A percentile compares a stretch with the other conserved stretches of the same genome.
These are phyloP conservation scores for Sminthopsis crassicaudata DNA, from an alignment of 2,113 vertebrate genomes.

Conservation along the genomic window DNA sequence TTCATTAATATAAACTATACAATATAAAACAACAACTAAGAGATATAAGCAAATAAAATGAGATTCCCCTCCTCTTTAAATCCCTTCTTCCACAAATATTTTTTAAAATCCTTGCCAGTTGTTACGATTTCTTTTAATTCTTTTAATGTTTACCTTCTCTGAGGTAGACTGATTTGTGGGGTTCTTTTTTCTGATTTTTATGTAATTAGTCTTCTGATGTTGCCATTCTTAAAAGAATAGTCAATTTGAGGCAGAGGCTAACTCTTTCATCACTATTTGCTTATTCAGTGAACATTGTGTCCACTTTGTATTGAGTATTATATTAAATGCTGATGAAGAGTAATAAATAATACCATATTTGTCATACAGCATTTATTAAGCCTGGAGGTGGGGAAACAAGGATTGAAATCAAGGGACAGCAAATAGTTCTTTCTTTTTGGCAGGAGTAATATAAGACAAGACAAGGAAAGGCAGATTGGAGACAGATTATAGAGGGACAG, in stretches of 20 bases:
- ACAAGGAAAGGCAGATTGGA: not conserved
- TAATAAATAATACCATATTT: not conserved
- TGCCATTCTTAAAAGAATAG: not conserved
- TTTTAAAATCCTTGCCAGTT: not conserved
- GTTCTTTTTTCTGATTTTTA: too few relatives aligned
- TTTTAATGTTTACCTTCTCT: not conserved
- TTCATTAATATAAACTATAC: not conserved
- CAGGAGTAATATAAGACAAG: not conserved
- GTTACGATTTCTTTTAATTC: not conserved
- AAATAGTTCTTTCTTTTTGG: not conserved
- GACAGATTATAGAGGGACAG: not conserved
- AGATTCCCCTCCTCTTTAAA: not conserved
- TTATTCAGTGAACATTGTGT: not conserved
- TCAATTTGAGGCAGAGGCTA: not conserved
- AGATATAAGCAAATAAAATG: not conserved
- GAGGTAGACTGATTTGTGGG: not conserved
- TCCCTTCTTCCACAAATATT: not conserved
- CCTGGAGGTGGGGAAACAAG: not conserved
- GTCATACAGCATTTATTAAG: not conserved
- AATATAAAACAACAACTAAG: not conserved
- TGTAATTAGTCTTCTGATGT: not conserved
- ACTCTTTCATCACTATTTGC: not conserved
- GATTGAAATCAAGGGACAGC: not conserved
- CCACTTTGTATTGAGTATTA: not conserved
- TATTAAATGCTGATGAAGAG: not conserved